Conservation (phyloP, 2,113 vertebrate genomes). For the Gracilinanus agilis region DNA sequence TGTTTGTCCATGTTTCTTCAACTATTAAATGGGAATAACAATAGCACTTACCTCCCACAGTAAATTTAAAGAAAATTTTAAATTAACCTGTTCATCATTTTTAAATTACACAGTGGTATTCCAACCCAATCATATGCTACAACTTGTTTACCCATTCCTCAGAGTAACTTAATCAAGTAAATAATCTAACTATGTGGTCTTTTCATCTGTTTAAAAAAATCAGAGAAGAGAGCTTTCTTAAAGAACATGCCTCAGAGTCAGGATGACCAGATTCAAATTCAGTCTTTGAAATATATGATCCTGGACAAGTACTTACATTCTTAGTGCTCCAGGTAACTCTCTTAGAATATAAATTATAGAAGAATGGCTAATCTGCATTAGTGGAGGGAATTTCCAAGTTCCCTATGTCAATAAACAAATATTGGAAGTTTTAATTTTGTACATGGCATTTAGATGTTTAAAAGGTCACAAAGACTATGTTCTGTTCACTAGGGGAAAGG, state of each 20-base stretch:
- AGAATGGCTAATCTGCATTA: background rate
- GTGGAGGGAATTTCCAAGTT: background rate
- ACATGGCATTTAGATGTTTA: background rate
- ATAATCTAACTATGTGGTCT: background rate
- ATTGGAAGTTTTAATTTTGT: background rate
- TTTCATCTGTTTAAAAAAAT: background rate
- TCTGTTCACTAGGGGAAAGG: no score
- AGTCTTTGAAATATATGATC: background rate
- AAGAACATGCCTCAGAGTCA: background rate
- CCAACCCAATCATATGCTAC: no score
- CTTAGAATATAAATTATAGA: background rate
- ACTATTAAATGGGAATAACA: background rate
- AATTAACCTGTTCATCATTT: no score
- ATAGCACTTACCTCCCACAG: background rate
- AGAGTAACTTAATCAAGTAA: background rate
- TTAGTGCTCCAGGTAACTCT: background rate
- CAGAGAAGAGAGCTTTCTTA: background rate
- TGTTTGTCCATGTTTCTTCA: background rate
- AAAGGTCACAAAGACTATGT: no score
- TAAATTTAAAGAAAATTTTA: no score
- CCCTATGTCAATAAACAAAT: background rate
- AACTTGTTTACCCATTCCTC: background rate
- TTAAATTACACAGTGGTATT: no score
- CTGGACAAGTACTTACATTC: background rate
- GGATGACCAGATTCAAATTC: background rate